Base-by-base conservation (phyloP, 2,113 vertebrate genomes). In the Oriolus oriolus region DNA sequence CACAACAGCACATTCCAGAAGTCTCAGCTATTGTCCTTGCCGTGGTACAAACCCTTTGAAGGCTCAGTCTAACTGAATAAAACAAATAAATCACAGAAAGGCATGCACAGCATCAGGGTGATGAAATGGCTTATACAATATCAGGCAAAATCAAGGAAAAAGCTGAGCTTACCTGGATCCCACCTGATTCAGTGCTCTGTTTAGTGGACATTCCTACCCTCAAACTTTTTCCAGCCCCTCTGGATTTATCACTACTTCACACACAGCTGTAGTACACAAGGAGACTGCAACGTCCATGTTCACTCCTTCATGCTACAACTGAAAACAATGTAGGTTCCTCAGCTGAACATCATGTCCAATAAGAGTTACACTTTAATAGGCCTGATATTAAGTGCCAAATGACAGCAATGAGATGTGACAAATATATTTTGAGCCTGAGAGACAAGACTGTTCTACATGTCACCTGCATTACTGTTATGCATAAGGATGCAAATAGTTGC, bases 341-440 rank as follows among this genome's bases (percentile, higher is more conserved):
- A 80, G 24, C 41, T 74, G 33, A 77, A 79, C 45, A 68, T 60
- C 7, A 66, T 70, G 76, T 87, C 75, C 75, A 93, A 78, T 80
- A 77, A 66, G 78, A 92, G 57, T 50, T 78, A 81, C 63, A 61
- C 45, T 68, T 94, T 83, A 88, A 56, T 79, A 74, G 66, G 69
- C 52, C 85, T 91, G 92, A 74, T 88, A 84, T 64, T 71, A 93
- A 86, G 69, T 79, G 79, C 42, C 41, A 82, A 90, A 84, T 80
- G 84, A 93, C 60, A 93, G 61, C 49, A 90, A 95, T 90, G 71
- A 92, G 65, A 93, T 86, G 77, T 86, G 94, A 93, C 84, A 97
- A 96, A 95, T 70, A 60, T 70, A 90, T 93, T 91, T 77, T 56
- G 44, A 88, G 68, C 60, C 50, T 39, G 77, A 90, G 53, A 84